Evolutionary conservation across 2,888 invertebrate species (phyloP).

Genomic region (Pristionchus mayeri): DNA sequence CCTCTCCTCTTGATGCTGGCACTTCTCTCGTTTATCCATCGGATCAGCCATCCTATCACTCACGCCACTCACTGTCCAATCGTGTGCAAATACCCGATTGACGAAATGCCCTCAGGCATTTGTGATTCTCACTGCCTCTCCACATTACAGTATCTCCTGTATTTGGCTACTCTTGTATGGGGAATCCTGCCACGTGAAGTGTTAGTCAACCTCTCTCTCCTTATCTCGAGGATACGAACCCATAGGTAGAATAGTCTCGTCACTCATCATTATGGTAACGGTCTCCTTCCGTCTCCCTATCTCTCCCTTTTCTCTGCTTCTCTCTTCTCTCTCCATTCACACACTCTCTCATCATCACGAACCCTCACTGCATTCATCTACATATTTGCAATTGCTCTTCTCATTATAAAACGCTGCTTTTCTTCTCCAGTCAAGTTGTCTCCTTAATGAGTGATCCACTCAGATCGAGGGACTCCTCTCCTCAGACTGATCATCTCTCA

Average conservation of each 20-base stretch:
- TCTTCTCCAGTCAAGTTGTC: not conserved
- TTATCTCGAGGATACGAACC: not conserved
- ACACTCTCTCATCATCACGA: not conserved
- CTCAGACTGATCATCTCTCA: not conserved
- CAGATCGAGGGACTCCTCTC: not conserved
- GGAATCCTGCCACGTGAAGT: not conserved
- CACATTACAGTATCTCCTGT: not conserved
- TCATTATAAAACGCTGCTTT: not conserved
- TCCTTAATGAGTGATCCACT: not conserved
- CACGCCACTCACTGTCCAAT: not conserved
- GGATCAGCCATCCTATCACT: slow-evolving; percentile 32
- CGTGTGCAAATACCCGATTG: slow-evolving; percentile 10
- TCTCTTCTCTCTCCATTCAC: not conserved
- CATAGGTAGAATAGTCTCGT: not conserved
- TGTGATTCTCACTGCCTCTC: not conserved
- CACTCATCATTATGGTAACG: slow-evolving; percentile 25
- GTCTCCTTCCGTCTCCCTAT: not conserved
- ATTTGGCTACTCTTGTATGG: not conserved
- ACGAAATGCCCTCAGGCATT: slow-evolving; percentile 20
- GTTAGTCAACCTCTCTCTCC: not conserved
- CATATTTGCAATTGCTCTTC: slow-evolving; percentile 4
- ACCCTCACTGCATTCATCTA: not conserved
- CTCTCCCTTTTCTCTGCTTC: not conserved
- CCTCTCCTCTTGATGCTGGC: not conserved
- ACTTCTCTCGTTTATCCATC: slow-evolving; percentile 11